Conservation (phyloP, 1,140 invertebrate genomes). For the Rhizoglyphus robini region DNA sequence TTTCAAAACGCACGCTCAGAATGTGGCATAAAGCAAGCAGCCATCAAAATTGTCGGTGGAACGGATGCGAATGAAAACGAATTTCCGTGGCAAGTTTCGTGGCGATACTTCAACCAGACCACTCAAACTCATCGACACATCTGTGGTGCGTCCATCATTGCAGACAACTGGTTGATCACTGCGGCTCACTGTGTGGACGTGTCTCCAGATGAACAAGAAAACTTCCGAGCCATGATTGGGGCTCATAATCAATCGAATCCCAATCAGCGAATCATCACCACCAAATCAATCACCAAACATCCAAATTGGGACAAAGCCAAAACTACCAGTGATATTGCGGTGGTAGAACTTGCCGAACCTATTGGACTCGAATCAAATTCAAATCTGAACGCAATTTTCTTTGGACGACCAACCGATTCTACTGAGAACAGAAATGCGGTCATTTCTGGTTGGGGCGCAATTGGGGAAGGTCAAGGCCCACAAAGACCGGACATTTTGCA, state of each 20-base stretch:
- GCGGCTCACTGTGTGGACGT: constrained; percentile 7
- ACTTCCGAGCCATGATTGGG: neutral
- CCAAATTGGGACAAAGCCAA: neutral
- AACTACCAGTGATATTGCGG: neutral
- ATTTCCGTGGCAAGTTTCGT: constrained; percentile 20
- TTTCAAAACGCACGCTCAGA: too few relatives aligned
- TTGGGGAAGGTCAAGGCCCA: neutral
- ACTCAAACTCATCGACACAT: constrained; percentile 3
- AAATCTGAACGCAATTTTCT: constrained; percentile 2
- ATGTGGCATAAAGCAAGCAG: neutral
- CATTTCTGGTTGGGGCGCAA: constrained; percentile 7
- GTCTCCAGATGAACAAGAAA: neutral
- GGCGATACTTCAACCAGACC: constrained; percentile 1
- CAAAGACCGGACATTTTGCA: neutral
- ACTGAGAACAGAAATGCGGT: neutral
- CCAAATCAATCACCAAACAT: neutral
- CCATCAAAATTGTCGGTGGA: constrained; percentile 13
- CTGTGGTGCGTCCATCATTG: constrained; percentile 72
- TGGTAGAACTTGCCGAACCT: neutral
- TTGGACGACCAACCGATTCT: neutral
- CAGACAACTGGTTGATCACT: constrained; percentile 46
- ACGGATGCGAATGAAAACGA: neutral
- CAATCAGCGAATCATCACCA: neutral
- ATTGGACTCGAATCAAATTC: neutral
- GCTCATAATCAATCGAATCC: neutral